A percentile compares a stretch with the other conserved stretches of the same genome.
Evolutionary conservation across 2,888 invertebrate species (phyloP).

Genomic region (Ormyrus nitidulus): DNA sequence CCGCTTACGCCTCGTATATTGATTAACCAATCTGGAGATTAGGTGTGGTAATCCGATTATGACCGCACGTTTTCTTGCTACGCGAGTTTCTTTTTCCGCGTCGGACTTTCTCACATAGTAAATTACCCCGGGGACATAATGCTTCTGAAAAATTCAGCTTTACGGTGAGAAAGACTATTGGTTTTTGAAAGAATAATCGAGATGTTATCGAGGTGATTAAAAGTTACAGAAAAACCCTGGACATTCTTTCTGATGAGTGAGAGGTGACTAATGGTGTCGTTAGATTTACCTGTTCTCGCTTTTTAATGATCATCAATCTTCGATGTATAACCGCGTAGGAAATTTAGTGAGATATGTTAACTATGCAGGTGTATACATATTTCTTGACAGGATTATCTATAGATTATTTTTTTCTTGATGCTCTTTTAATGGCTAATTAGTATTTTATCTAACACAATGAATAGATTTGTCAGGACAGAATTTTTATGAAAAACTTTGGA

Average conservation of each 20-base stretch:
- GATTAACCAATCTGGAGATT: slow-evolving; percentile 39
- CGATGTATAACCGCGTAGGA: slow-evolving; percentile 4
- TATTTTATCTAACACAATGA: neutral
- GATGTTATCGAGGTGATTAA: slow-evolving; percentile 7
- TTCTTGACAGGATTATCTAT: neutral
- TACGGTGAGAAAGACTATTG: neutral
- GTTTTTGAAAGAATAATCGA: neutral
- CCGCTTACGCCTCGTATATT: slow-evolving; percentile 1
- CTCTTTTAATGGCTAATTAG: slow-evolving; percentile 20
- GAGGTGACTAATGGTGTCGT: slow-evolving; percentile 16
- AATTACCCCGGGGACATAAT: slow-evolving; percentile 10
- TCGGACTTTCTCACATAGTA: slow-evolving; percentile 28
- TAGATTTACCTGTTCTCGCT: slow-evolving; percentile 24
- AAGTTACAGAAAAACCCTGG: neutral
- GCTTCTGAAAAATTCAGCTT: neutral
- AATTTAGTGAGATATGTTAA: slow-evolving; percentile 3
- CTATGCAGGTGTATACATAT: neutral
- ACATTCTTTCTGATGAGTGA: neutral
- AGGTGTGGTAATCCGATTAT: slow-evolving; percentile 43
- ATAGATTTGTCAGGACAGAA: too few species aligned
- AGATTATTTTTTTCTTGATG: neutral
- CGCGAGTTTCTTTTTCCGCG: neutral
- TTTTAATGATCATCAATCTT: slow-evolving; percentile 28
- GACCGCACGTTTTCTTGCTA: slow-evolving; percentile 21
- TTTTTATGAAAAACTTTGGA: too few species aligned